phyloP scores from a whole-genome alignment of 1,140 invertebrate genomes.

The Saccostrea glomerata region DNA sequence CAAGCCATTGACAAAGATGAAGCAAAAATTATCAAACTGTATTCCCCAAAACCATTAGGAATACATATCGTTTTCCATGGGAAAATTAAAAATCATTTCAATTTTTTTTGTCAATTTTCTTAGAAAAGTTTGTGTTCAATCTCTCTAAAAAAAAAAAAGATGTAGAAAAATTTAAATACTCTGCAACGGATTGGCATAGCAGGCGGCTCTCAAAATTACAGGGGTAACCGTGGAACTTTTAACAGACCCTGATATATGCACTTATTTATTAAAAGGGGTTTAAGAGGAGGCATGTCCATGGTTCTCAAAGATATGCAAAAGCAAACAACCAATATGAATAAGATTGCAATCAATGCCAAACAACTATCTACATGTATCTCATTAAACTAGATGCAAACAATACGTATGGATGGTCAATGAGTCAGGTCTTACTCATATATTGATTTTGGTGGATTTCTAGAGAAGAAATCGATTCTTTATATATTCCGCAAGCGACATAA shows the following conservation, averaged over 20 bases:
- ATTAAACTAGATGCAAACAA: slow-evolving; percentile 50
- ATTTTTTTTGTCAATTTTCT: slow-evolving; percentile 44
- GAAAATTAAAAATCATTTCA: slow-evolving; percentile 48
- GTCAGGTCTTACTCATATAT: slow-evolving; percentile 11
- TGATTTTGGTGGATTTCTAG: slow-evolving; percentile 29
- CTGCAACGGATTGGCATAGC: too few species aligned
- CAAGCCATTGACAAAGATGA: too few species aligned
- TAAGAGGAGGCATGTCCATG: too few species aligned
- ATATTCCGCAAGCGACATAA: too few species aligned
- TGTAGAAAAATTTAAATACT: too few species aligned
- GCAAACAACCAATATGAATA: too few species aligned
- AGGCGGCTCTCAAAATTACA: too few species aligned
- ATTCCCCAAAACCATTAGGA: too few species aligned
- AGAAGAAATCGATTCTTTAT: too few species aligned
- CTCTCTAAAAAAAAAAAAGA: too few species aligned
- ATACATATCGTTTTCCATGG: slow-evolving; percentile 70
- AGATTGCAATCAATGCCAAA: slow-evolving; percentile 30
- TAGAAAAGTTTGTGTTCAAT: slow-evolving; percentile 46
- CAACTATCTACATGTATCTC: slow-evolving; percentile 43
- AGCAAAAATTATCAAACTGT: too few species aligned
- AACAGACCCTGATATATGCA: slow-evolving; percentile 50
- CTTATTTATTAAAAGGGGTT: slow-evolving; percentile 39
- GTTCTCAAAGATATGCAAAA: too few species aligned
- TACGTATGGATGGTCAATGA: slow-evolving; percentile 44
- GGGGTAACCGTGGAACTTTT: slow-evolving; percentile 41